A percentile compares a stretch with the other conserved stretches of the same genome.
Conservation (phyloP, 2,113 vertebrate species). For the Tamias sibiricus region DNA sequence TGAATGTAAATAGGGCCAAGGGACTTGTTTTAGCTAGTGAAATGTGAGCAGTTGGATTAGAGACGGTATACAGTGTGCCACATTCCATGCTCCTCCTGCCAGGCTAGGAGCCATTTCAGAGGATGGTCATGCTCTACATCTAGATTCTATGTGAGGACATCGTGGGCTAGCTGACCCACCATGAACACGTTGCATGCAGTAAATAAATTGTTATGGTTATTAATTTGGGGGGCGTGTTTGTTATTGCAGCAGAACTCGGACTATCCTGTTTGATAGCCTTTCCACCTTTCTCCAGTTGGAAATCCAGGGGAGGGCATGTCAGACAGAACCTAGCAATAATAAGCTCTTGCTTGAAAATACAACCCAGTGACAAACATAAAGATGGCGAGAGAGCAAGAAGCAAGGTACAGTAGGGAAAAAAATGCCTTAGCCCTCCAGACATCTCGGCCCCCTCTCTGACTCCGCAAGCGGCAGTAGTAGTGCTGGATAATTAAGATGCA, state of each 20-base stretch:
- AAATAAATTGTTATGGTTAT: background rate
- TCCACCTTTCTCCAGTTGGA: background rate
- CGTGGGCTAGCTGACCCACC: background rate
- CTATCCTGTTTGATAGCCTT: background rate
- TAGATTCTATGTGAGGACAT: background rate
- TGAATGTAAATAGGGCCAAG: background rate
- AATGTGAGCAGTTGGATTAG: background rate
- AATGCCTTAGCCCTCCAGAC: background rate
- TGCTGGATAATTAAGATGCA: constrained; percentile 78
- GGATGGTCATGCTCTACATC: background rate
- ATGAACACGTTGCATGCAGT: background rate
- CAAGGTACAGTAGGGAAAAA: background rate
- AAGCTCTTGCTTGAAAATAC: background rate
- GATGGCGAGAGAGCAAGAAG: background rate
- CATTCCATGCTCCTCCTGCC: background rate
- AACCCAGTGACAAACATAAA: background rate
- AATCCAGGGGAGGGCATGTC: background rate
- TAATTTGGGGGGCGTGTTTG: background rate
- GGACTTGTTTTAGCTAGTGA: background rate
- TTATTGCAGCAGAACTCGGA: background rate
- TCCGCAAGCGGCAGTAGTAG: constrained; percentile 25
- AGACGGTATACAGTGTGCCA: background rate
- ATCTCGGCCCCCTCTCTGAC: constrained; percentile 12
- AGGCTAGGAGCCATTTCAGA: background rate
- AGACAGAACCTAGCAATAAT: background rate